A percentile compares a stretch with the other conserved stretches of the same genome.
Conservation (phyloP, 2,797 vertebrate genomes). For the Amblyraja radiata region DNA sequence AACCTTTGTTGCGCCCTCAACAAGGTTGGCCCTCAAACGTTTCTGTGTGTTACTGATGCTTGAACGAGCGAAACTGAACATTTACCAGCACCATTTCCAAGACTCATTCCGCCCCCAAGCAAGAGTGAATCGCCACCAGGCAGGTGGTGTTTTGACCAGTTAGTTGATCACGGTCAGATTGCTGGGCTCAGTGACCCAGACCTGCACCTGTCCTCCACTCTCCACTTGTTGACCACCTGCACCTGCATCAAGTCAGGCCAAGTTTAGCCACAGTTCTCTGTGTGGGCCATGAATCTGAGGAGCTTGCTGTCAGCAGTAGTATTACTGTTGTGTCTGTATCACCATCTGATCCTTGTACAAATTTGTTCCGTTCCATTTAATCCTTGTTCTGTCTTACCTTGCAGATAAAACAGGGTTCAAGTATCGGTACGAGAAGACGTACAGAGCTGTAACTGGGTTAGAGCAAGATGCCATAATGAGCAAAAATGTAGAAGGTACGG, state of each 20-base stretch:
- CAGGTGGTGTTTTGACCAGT: not conserved
- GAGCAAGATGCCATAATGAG: constrained; percentile 73
- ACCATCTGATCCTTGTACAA: no score
- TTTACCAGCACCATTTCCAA: not conserved
- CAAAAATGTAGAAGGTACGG: constrained; percentile 61
- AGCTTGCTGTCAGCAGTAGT: no score
- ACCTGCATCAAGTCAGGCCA: not conserved
- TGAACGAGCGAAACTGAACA: not conserved
- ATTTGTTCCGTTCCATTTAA: not conserved
- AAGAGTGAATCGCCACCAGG: not conserved
- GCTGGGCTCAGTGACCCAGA: not conserved
- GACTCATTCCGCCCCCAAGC: not conserved
- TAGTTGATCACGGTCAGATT: not conserved
- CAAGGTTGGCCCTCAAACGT: not conserved
- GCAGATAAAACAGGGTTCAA: constrained; percentile 64
- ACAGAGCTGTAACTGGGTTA: constrained; percentile 66
- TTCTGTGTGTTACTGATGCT: not conserved
- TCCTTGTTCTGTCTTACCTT: not conserved
- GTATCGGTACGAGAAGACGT: constrained; percentile 69
- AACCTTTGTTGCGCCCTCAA: not conserved
- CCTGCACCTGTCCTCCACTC: no score
- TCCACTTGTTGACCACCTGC: not conserved
- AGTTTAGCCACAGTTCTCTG: not conserved
- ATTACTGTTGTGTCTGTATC: not conserved
- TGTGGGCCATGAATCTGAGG: not conserved